Conservation (phyloP, 1,140 invertebrate species). For the Linepithema humile region DNA sequence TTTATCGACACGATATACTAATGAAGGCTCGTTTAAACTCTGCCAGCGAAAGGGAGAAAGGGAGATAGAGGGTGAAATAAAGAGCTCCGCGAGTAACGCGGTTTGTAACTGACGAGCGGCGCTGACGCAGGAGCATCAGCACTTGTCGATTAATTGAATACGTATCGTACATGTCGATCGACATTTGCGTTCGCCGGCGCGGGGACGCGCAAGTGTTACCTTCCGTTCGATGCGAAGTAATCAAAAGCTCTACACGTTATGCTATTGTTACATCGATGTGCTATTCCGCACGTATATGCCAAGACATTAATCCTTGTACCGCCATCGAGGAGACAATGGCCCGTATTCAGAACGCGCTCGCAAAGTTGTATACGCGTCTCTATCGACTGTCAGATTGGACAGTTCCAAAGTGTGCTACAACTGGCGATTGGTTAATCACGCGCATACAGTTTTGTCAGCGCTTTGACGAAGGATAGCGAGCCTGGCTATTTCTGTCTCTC, state of each 20-base stretch:
- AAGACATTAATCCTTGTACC: constrained; percentile 48
- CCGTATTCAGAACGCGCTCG: constrained; percentile 32
- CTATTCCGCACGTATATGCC: constrained; percentile 25
- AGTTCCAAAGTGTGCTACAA: constrained; percentile 15
- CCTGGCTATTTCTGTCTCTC: neutral
- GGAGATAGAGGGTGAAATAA: neutral
- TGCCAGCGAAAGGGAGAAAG: neutral
- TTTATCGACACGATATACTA: constrained; percentile 56
- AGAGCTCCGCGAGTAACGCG: constrained; percentile 10
- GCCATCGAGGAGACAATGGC: constrained; percentile 34
- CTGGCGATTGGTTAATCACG: constrained; percentile 9
- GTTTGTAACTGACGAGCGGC: constrained; percentile 48
- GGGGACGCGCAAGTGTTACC: constrained; percentile 30
- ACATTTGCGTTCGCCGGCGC: constrained; percentile 27
- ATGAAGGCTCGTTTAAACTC: constrained; percentile 44
- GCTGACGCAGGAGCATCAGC: constrained; percentile 47
- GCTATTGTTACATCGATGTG: constrained; percentile 49
- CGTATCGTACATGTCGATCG: constrained; percentile 50
- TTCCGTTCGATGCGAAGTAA: constrained; percentile 43
- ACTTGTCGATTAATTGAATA: constrained; percentile 59
- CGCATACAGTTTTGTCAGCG: neutral
- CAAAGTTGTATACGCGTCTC: constrained; percentile 2
- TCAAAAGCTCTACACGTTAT: constrained; percentile 51
- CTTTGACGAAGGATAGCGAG: too few relatives aligned
- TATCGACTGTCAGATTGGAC: constrained; percentile 11